Conservation (phyloP, 2,797 vertebrate species). For the Acipenser transmontanus region DNA sequence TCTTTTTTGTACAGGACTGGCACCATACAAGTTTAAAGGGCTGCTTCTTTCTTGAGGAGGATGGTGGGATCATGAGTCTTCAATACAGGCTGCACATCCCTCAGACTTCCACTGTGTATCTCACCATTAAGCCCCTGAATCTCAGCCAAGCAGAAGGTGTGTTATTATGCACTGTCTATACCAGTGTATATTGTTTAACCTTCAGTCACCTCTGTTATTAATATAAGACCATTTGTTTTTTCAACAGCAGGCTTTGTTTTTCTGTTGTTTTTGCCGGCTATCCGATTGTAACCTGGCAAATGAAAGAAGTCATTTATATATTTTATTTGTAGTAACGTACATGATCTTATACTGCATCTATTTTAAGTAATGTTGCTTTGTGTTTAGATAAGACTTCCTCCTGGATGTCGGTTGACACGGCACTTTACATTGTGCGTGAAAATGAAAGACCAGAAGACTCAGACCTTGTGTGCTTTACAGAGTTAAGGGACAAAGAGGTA, state of each 20-base stretch:
- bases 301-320: too few relatives aligned
- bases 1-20: conserved; percentile 67
- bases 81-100: conserved; percentile 75
- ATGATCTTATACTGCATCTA: too few relatives aligned
- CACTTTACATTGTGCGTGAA: conserved; percentile 68
- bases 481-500: conserved; percentile 76
- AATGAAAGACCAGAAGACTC: conserved; percentile 66
- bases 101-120: conserved; percentile 60
- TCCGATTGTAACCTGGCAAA: conserved; percentile 7
- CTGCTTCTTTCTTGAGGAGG: conserved; percentile 83
- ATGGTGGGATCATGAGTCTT: conserved; percentile 70
- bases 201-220: background rate
- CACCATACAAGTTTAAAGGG: conserved; percentile 62
- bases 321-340: too few relatives aligned
- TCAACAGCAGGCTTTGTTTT: background rate
- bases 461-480: conserved; percentile 71
- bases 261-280: background rate
- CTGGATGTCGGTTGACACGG: conserved; percentile 79
- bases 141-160: conserved; percentile 64
- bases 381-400: conserved; percentile 60
- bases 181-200: background rate
- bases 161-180: conserved; percentile 9
- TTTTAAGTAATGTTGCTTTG: conserved; percentile 2
- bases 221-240: background rate
- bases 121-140: conserved; percentile 74